phyloP scores from a whole-genome alignment of 2,113 vertebrate genomes.

The Mellivora capensis region DNA sequence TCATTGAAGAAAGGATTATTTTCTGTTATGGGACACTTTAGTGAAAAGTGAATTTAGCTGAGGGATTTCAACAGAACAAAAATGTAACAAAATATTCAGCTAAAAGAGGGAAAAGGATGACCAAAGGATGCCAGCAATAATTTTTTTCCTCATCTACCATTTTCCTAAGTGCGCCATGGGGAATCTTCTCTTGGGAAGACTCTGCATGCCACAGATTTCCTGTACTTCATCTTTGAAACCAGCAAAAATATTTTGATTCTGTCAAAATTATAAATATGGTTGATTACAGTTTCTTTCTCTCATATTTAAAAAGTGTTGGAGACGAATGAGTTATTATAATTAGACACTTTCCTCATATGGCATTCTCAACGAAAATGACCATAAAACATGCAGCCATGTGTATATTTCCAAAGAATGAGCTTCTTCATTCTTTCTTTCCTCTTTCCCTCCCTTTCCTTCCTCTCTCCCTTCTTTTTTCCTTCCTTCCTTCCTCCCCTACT shows the following conservation, averaged over 20 bases:
- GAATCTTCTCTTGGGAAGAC: neutral
- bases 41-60: neutral
- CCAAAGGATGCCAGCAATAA: neutral
- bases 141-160: neutral
- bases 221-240: neutral
- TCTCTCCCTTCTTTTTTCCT: no score
- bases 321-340: neutral
- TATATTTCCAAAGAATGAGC: neutral
- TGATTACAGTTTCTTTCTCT: neutral
- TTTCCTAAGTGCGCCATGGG: neutral
- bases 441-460: rapidly evolving
- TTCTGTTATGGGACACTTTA: neutral
- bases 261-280: neutral
- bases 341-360: neutral
- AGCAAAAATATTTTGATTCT: neutral
- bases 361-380: neutral
- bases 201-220: neutral
- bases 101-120: neutral
- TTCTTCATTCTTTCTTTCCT: neutral
- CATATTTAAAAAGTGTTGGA: neutral
- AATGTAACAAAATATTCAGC: neutral
- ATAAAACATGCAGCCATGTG: neutral
- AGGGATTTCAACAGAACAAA: neutral
- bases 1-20: neutral
- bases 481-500: neutral